Conservation (phyloP, 2,888 invertebrate genomes). For the Sinohyriopsis cumingii region DNA sequence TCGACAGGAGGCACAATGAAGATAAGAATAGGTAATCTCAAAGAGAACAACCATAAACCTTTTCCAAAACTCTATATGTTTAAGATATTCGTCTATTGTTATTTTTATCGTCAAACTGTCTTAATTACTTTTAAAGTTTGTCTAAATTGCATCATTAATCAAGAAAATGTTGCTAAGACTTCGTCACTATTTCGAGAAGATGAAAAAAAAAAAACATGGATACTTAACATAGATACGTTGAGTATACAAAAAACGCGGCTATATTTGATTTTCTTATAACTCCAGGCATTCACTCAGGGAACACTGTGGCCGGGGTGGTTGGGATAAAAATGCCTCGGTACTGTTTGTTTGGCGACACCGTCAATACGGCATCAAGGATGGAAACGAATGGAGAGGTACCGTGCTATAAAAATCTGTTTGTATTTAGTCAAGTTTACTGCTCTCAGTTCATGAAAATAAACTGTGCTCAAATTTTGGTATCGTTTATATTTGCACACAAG, state of each 20-base stretch:
- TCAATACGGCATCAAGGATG: slow-evolving; percentile 66
- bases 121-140: too few relatives aligned
- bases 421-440: background rate
- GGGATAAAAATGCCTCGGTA: slow-evolving; percentile 94
- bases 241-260: too few relatives aligned
- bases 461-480: background rate
- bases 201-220: too few relatives aligned
- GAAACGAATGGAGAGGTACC: slow-evolving; percentile 56
- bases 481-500: background rate
- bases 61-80: background rate
- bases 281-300: slow-evolving; percentile 64
- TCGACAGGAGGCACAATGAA: slow-evolving; percentile 81
- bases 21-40: slow-evolving; percentile 70
- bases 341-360: slow-evolving; percentile 75
- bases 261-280: slow-evolving; percentile 1
- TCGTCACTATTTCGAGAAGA: too few relatives aligned
- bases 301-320: slow-evolving; percentile 83
- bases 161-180: background rate
- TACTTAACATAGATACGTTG: background rate
- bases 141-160: background rate
- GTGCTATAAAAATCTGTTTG: background rate
- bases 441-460: background rate
- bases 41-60: background rate
- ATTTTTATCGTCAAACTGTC: background rate
- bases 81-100: background rate